These are phyloP conservation scores for Rhabdomys dilectus DNA, from an alignment of 2,113 vertebrate genomes.

Conservation along the genomic window DNA sequence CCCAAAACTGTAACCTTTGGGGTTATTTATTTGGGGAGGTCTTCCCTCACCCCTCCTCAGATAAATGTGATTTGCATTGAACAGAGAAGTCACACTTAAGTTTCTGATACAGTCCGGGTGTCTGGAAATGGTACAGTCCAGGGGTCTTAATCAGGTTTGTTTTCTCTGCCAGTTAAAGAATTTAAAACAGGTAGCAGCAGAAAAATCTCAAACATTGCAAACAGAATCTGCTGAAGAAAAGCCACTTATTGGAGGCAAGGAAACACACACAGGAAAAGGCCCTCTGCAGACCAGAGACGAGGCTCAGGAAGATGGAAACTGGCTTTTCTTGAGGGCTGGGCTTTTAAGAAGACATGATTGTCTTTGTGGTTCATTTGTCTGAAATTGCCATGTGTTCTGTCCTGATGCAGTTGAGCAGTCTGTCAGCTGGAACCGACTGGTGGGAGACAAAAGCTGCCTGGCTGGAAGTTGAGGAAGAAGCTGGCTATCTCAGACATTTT, in stretches of 20 bases:
- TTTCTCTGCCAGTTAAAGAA: not conserved
- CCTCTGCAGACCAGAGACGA: not conserved
- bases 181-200: not conserved
- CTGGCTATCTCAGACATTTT: not conserved
- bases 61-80: constrained; percentile 59
- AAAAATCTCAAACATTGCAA: not conserved
- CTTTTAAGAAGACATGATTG: not conserved
- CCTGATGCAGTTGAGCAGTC: not conserved
- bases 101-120: not conserved
- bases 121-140: not conserved
- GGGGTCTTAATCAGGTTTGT: not conserved
- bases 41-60: not conserved
- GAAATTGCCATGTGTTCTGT: rapidly evolving
- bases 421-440: not conserved
- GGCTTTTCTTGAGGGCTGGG: not conserved
- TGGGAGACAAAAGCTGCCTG: not conserved
- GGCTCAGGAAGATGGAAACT: not conserved
- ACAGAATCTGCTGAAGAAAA: not conserved
- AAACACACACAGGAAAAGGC: not conserved
- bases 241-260: not conserved
- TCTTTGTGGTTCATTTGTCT: not conserved
- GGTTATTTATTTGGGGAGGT: not conserved
- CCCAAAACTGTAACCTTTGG: not conserved
- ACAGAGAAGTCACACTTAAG: constrained; percentile 55
- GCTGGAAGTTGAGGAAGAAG: not conserved